phyloP scores from a whole-genome alignment of 92 coral and sea anemone species.

The Porites cylindrica region DNA sequence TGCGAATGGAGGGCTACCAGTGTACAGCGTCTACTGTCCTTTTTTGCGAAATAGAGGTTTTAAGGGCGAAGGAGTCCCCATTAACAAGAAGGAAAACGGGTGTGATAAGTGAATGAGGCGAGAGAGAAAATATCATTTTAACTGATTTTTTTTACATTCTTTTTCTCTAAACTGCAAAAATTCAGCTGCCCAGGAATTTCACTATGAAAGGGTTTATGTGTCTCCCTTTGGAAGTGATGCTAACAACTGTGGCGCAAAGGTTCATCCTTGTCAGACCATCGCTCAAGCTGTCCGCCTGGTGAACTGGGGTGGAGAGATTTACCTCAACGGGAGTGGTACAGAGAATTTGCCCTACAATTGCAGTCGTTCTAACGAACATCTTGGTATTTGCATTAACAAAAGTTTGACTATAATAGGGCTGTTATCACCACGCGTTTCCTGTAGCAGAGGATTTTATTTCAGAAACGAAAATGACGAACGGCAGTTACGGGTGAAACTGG shows the following conservation, averaged over 20 bases:
- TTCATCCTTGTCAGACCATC: conserved; percentile 53
- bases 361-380: background rate
- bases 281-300: conserved; percentile 51
- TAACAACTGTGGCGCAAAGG: conserved; percentile 23
- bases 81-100: too few species aligned
- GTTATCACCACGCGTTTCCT: background rate
- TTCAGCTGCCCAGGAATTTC: too few species aligned
- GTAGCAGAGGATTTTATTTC: conserved; percentile 4
- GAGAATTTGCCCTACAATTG: background rate
- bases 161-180: too few species aligned
- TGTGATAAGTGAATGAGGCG: too few species aligned
- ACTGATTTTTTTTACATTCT: too few species aligned
- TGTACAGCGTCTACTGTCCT: too few species aligned
- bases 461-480: background rate
- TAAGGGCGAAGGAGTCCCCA: too few species aligned
- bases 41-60: too few species aligned
- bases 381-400: conserved; percentile 7
- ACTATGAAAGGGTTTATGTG: conserved; percentile 11
- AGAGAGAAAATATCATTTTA: too few species aligned
- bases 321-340: background rate
- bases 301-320: background rate
- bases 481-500: background rate
- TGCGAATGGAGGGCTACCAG: too few species aligned
- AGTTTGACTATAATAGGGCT: background rate
- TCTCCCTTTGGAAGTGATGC: conserved; percentile 38